Evolutionary conservation across 2,113 vertebrate genomes (phyloP), one percentile per base, ranked within the genome.

Genomic region (Polypterus senegalus): DNA sequence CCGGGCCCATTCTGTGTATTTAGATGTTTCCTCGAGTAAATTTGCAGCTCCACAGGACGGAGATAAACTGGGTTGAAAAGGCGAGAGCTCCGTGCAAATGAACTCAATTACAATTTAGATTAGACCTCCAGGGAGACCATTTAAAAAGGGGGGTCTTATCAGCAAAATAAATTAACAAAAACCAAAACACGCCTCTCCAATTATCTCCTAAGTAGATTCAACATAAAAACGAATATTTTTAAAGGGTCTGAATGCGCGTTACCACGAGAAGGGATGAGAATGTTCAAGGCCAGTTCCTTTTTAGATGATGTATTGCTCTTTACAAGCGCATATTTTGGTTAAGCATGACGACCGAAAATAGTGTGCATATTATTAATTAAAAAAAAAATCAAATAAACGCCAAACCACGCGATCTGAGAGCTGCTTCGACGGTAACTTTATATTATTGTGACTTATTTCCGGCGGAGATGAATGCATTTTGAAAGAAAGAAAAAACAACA

Each of bases 71-170:
- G 66, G 79, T 77, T 77, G 63, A 73, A 85, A 70, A 73, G 75
- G 52, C 58, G 61, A 78, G 70, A 77, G 77, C 73, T 77, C 69
- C 54, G 75, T 80, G 82, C 79, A 84, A 85, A 87, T 82, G 71
- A 81, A 80, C 73, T 72, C 78, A 72, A 84, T 82, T 83, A 77
- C 77, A 83, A 83, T 87, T 83, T 79, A 84, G 79, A 85, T 82
- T 68, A 80, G 76, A 77, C 73, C 82, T 81, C 78, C 70, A 76
- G 82, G 82, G 80, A 77, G 70, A 67, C 69, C 69, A 72, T 74
- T 80, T 77, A 70, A 76, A 77, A 65, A 66, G 74, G 71, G 27
- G 53, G 67, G 70, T 70, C 79, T 86, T 80, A 83, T 84, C 82
- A 66, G 73, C 67, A 54, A 77, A 83, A 82, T 73, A 82, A 77